A percentile compares a stretch with the other conserved stretches of the same genome.
Evolutionary conservation across 2,797 vertebrate genomes (phyloP).

Genomic region (Pangasius larnaudii): DNA sequence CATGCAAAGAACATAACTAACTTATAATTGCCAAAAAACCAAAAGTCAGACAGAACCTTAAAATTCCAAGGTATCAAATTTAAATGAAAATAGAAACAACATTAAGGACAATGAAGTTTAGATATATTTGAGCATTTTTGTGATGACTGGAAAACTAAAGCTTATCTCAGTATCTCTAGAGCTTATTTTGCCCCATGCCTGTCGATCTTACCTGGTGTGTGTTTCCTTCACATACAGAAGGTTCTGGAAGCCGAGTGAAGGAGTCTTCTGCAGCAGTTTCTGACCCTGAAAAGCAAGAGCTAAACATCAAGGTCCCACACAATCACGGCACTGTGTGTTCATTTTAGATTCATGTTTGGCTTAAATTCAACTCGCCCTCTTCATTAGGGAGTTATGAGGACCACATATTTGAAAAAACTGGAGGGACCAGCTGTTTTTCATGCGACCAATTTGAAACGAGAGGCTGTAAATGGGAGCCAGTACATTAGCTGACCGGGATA

Average conservation of each 20-base stretch:
- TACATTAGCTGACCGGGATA: not conserved
- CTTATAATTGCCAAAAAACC: too few relatives aligned
- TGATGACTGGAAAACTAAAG: not conserved
- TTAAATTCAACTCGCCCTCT: not conserved
- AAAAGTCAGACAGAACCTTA: too few relatives aligned
- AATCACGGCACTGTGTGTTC: slow-evolving; percentile 10
- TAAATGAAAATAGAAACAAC: too few relatives aligned
- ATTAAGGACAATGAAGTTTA: not conserved
- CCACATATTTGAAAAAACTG: not conserved
- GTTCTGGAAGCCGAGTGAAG: slow-evolving; percentile 78
- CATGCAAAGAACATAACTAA: too few relatives aligned
- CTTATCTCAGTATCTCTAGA: not conserved
- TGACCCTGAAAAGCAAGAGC: slow-evolving; percentile 58
- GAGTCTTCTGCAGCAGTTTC: slow-evolving; percentile 66
- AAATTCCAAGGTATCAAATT: too few relatives aligned
- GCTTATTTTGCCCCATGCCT: not conserved
- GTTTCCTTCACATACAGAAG: slow-evolving; percentile 80
- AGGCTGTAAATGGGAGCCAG: not conserved
- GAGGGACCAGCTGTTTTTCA: slow-evolving; percentile 9
- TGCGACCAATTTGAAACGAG: not conserved
- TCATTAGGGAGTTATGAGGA: not conserved
- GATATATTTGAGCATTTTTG: not conserved
- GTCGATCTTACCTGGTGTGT: slow-evolving; percentile 80
- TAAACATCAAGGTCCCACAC: not conserved
- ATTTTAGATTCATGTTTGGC: not conserved